phyloP scores from a whole-genome alignment of 1,140 invertebrate species.

The Colletes latitarsis region DNA sequence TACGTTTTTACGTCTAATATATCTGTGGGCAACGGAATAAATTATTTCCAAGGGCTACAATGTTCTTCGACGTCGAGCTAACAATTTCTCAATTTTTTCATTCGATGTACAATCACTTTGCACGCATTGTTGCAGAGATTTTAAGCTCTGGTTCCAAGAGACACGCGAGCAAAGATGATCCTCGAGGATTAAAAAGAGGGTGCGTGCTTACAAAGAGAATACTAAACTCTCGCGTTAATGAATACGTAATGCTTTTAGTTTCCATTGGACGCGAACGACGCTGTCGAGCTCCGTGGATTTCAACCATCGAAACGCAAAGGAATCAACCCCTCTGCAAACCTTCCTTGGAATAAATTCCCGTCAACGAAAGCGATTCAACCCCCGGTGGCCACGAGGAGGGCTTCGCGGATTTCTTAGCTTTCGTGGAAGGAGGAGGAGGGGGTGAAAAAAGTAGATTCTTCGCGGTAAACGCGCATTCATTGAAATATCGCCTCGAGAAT shows the following conservation, averaged over 20 bases:
- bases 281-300: background rate
- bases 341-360: constrained; percentile 57
- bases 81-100: too few relatives aligned
- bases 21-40: background rate
- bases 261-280: constrained; percentile 35
- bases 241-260: constrained; percentile 35
- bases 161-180: background rate
- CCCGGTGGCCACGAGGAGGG: background rate
- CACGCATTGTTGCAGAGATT: too few relatives aligned
- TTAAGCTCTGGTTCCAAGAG: too few relatives aligned
- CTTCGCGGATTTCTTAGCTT: background rate
- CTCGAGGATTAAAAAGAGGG: background rate
- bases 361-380: constrained; percentile 40
- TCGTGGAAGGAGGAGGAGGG: background rate
- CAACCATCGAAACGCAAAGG: constrained; percentile 12
- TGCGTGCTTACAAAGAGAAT: background rate
- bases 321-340: background rate
- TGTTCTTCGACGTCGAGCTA: too few relatives aligned
- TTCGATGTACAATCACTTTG: too few relatives aligned
- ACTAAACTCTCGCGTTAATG: background rate
- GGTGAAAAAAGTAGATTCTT: constrained; percentile 21
- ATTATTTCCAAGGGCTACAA: too few relatives aligned
- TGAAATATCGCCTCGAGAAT: constrained; percentile 50
- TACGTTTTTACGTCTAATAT: background rate
- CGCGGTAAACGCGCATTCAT: constrained; percentile 15